Evolutionary conservation across 1,140 invertebrate species (phyloP), one percentile per base, ranked within the genome.

Genomic region (Conus ventricosus): DNA sequence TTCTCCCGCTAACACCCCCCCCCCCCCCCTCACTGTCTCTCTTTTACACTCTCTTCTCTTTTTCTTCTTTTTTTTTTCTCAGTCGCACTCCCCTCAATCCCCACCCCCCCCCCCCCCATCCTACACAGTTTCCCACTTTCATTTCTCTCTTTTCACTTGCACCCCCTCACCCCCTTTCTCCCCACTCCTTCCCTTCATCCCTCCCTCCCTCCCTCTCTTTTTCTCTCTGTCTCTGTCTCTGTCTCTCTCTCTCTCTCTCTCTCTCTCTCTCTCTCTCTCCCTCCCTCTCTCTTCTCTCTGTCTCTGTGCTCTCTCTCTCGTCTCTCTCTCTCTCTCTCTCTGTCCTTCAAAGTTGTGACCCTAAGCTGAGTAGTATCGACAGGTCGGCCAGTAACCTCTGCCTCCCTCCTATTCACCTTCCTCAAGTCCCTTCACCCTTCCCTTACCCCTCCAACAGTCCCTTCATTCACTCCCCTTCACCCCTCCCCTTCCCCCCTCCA

Each of bases 261-360:
- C 80, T 55, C 5, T 55, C 15, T 55, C 5, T 55, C 23, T 55
- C 54, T 55, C 54, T 55, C 23, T 55, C 54, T 55, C 54, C 23
- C 8, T 55, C 54, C 39, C 80, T 55, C 10, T 55, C 80, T 82
- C n/a, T n/a, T 82, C n/a, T 82, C 80, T 82, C n/a, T 82, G 5
- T 82, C 27, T 55, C 54, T 55, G 15, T 55, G 8, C 54, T 55
- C 54, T 55, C 23, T 55, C 23, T 55, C 54, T 55, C 54, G 0
- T 82, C 80, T 82, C 80, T 82, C n/a, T 82, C 80, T 82, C 80
- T 82, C n/a, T 27, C 80, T 82, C n/a, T 82, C 80, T 82, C n/a
- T 82, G 5, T 82, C 27, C 54, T 82, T 39, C 39, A 39, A 39
- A 39, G 39, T 39, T 39, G 39, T 39, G 39, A 39, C 39, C 39